Conservation (phyloP, 2,113 vertebrate species). For the Leptobrachium leishanense region DNA sequence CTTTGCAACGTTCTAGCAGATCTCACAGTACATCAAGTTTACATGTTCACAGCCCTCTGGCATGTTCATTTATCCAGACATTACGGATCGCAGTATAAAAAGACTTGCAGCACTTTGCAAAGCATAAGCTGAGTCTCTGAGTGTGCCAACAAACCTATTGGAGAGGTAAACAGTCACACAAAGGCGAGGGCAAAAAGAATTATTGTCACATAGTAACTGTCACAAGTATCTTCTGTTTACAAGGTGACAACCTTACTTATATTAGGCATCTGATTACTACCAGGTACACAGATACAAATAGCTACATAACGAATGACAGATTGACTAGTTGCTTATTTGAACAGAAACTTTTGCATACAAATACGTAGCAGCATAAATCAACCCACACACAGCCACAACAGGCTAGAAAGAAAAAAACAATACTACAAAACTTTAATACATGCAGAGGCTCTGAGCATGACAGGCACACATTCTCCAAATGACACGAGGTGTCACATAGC, state of each 20-base stretch:
- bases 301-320: not conserved
- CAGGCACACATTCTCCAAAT: too few relatives aligned
- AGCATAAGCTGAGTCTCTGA: not conserved
- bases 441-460: too few relatives aligned
- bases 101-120: not conserved
- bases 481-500: too few relatives aligned
- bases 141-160: not conserved
- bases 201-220: not conserved
- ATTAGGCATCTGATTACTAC: not conserved
- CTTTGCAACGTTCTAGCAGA: slow-evolving; percentile 9
- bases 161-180: slow-evolving; percentile 2
- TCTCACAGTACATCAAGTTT: not conserved
- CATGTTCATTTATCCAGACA: not conserved
- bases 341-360: too few relatives aligned
- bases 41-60: not conserved
- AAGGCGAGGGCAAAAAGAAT: not conserved
- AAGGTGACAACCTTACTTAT: not conserved
- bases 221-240: not conserved
- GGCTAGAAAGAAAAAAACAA: too few relatives aligned
- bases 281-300: not conserved
- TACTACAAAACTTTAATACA: too few relatives aligned
- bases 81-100: not conserved
- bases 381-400: too few relatives aligned
- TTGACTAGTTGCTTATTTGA: too few relatives aligned
- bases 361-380: too few relatives aligned